phyloP scores from a whole-genome alignment of 2,113 vertebrate genomes.

The Chlorodrepanis virens region DNA sequence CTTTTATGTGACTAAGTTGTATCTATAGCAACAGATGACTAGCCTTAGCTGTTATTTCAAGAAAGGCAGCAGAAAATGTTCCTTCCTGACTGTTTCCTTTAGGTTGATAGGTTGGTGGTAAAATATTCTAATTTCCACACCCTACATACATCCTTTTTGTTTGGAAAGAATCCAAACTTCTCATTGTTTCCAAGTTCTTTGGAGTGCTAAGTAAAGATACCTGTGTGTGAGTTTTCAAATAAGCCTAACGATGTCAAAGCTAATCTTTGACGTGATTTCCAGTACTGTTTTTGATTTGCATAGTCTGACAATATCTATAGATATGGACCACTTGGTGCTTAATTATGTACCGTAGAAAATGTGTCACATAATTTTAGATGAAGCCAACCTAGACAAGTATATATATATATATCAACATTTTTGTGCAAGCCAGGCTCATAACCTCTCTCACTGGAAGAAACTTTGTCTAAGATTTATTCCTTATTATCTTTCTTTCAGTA shows the following conservation, averaged over 20 bases:
- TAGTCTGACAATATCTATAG: neutral
- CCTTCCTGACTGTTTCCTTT: neutral
- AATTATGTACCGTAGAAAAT: neutral
- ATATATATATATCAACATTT: neutral
- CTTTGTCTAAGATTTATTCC: neutral
- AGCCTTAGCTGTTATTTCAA: neutral
- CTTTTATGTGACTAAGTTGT: neutral
- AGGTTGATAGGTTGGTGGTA: neutral
- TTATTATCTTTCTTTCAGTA: too few relatives aligned
- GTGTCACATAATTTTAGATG: neutral
- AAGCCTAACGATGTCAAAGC: neutral
- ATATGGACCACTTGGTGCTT: neutral
- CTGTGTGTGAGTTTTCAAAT: neutral
- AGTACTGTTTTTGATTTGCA: neutral
- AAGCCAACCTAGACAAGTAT: neutral
- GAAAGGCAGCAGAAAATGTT: neutral
- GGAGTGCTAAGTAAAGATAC: neutral
- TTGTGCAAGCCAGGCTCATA: neutral
- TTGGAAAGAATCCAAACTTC: neutral
- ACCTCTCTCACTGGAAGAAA: neutral
- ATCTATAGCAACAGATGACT: constrained; percentile 12
- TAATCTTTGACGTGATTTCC: neutral
- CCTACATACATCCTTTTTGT: fast-evolving
- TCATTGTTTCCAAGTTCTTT: neutral
- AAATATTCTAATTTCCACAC: neutral